Conservation (phyloP, 2,797 vertebrate species). For the Pangasius sanitwongsei region DNA sequence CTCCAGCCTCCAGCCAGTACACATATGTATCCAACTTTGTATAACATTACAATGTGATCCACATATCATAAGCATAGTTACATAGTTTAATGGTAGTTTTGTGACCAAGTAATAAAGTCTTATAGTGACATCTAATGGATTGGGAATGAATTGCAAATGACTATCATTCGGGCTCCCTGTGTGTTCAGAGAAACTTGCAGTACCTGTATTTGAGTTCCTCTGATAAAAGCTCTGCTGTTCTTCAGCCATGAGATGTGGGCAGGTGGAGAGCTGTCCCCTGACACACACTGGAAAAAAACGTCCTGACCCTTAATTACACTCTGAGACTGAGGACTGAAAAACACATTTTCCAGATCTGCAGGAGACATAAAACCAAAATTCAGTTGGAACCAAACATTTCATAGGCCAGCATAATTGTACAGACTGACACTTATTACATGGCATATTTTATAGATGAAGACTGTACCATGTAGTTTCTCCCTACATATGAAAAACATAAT, state of each 20-base stretch:
- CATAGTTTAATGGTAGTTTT: background rate
- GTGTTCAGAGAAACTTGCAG: background rate
- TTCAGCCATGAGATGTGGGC: constrained; percentile 76
- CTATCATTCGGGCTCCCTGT: background rate
- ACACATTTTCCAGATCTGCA: constrained; percentile 76
- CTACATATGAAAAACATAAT: background rate
- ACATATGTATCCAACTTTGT: background rate
- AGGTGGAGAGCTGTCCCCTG: constrained; percentile 75
- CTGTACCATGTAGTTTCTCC: background rate
- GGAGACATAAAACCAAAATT: constrained; percentile 31
- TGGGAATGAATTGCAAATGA: background rate
- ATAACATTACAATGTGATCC: background rate
- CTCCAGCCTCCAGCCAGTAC: background rate
- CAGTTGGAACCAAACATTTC: background rate
- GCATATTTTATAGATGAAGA: background rate
- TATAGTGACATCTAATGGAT: constrained; percentile 20
- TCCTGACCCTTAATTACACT: constrained; percentile 67
- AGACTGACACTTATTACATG: background rate
- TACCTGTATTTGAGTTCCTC: constrained; percentile 76
- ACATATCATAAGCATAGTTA: background rate
- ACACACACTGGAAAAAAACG: constrained; percentile 78
- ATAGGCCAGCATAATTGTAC: background rate
- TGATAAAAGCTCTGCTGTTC: constrained; percentile 64
- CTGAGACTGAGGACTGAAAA: constrained; percentile 75
- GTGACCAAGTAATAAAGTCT: background rate